Base-by-base conservation (phyloP, 2,113 vertebrate genomes). In the Desmodus rotundus region DNA sequence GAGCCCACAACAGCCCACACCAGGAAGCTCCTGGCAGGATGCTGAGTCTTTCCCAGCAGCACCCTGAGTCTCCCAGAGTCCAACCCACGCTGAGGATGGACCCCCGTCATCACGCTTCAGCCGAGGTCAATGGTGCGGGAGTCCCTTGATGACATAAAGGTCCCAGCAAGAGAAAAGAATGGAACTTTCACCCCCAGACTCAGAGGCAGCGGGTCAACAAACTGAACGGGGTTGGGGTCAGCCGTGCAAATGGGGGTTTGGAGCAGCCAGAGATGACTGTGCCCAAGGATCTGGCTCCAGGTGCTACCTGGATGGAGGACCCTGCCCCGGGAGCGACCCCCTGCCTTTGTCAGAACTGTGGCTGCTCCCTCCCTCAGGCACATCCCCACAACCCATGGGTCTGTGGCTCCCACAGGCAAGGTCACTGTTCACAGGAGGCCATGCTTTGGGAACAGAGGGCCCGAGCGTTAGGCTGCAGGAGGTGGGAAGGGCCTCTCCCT, bases 51-150 rank as follows among this genome's bases (percentile, higher is more conserved):
- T 54, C 74, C 28, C 52, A 5, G 43, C 56, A 24, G 45, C 24
- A 2, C 31, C 22, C 16, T 10, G 1, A 15, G 73, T 3, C 20
- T 12, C 41, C 41, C 16, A 1, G 4, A 36, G 45, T 12, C 24
- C 0, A 33, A 26, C 16, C 33, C 6, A 7, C 45, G 24, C 0
- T 28, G 17, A 16, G 43, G 61, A 0, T 2, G 41, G 14, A 22
- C n/a, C 1, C 24, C 16, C 7, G 5, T 22, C 45, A 2, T 15
- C 2, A 0, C 0, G 0, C 12, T 0, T 1, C 2, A 50, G 72
- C 10, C 1, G 1, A 19, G 56, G 65, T 73, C 1, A 0, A 28
- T n/a, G 2, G 2, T 4, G 31, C 67, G 2, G 36, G 33, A 38
- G 13, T 4, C 1, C 7, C 72, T 43, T 0, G 3, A 16, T 10